These are phyloP conservation scores for Vombatus ursinus DNA, from an alignment of 2,113 vertebrate species.

Conservation along the genomic window DNA sequence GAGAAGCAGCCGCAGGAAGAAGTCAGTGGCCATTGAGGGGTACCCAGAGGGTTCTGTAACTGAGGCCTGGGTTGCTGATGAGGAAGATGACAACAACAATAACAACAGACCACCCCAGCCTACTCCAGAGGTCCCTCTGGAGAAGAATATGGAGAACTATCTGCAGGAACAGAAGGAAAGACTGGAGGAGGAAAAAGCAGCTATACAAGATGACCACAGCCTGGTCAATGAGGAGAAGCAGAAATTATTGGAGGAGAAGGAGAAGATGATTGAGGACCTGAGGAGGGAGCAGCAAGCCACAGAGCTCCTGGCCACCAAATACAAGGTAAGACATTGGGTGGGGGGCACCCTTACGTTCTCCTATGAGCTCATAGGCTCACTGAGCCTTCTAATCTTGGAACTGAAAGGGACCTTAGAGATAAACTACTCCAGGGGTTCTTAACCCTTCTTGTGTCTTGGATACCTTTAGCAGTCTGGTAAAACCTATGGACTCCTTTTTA, in stretches of 20 bases:
- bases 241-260: slow-evolving; percentile 95
- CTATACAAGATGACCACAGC: slow-evolving; percentile 94
- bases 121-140: slow-evolving; percentile 80
- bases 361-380: background rate
- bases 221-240: slow-evolving; percentile 95
- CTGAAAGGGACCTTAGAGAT: background rate
- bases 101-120: slow-evolving; percentile 64
- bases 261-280: slow-evolving; percentile 97
- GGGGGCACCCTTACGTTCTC: background rate
- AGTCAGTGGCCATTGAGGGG: slow-evolving; percentile 69
- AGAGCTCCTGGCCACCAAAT: slow-evolving; percentile 93
- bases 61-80: slow-evolving; percentile 80
- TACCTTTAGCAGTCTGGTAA: background rate
- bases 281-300: slow-evolving; percentile 95
- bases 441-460: background rate
- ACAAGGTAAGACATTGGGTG: slow-evolving; percentile 88
- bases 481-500: background rate
- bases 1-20: slow-evolving; percentile 88
- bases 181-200: slow-evolving; percentile 94
- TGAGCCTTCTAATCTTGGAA: background rate
- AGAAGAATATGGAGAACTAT: slow-evolving; percentile 90
- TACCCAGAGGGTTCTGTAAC: slow-evolving; percentile 61
- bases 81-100: slow-evolving; percentile 82
- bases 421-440: background rate
- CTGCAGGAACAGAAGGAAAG: slow-evolving; percentile 94